Conservation (phyloP, 1,140 invertebrate genomes). For the Cheumatopsyche charites region DNA sequence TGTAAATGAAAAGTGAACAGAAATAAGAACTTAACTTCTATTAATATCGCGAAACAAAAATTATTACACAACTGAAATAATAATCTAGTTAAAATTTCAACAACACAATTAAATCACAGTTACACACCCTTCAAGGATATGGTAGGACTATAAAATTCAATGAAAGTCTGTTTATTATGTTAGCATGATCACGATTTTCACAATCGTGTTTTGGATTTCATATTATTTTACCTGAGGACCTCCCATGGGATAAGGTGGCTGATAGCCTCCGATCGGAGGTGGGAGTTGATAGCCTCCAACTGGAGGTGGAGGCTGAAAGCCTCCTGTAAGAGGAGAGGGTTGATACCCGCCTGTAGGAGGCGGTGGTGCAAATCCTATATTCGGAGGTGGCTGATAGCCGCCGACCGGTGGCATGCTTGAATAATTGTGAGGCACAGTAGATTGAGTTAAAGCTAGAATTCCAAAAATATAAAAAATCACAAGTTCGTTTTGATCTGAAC, state of each 20-base stretch:
- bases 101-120: no score
- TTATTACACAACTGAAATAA: no score
- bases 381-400: constrained; percentile 33
- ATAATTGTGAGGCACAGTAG: constrained; percentile 37
- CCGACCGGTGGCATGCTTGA: constrained; percentile 26
- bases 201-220: no score
- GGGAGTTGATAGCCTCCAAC: constrained; percentile 34
- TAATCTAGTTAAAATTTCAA: no score
- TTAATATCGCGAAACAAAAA: no score
- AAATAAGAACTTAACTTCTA: no score
- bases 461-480: constrained; percentile 12
- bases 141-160: no score
- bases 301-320: constrained; percentile 26
- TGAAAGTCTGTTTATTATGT: no score
- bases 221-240: constrained; percentile 17
- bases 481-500: no score
- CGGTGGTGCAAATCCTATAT: background rate
- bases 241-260: constrained; percentile 34
- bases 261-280: constrained; percentile 29
- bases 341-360: constrained; percentile 36
- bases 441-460: constrained; percentile 23
- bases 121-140: no score
- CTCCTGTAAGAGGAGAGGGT: constrained; percentile 27
- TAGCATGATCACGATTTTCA: no score
- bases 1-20: no score